Evolutionary conservation across 2,797 vertebrate species (phyloP).

Genomic region (Gadopsis bispinosus): DNA sequence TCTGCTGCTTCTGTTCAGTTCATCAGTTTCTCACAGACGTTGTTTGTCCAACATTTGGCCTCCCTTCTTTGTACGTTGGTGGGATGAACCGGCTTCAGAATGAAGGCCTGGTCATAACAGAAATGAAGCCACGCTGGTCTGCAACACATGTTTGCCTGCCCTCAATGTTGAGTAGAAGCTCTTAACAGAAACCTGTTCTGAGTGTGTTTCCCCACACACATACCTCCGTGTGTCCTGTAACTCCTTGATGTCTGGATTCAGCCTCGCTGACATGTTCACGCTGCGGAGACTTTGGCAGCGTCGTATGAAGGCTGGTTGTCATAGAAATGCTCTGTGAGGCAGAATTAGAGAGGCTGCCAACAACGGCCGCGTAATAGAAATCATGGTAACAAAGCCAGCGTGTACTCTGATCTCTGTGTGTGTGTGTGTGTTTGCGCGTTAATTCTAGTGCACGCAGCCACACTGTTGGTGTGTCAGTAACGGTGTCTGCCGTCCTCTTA

Average conservation of each 20-base stretch:
- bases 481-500: neutral
- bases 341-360: constrained; percentile 31
- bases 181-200: neutral
- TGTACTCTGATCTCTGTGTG: neutral
- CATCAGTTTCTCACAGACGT: no score
- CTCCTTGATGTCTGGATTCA: neutral
- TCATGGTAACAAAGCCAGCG: constrained; percentile 43
- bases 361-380: constrained; percentile 45
- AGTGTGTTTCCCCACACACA: neutral
- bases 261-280: neutral
- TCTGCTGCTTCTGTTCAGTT: no score
- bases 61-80: no score
- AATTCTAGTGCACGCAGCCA: constrained; percentile 16
- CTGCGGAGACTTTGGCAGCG: neutral
- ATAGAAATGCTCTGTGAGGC: constrained; percentile 51
- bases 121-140: no score
- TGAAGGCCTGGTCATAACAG: no score
- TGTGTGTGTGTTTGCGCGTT: neutral
- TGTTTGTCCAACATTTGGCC: no score
- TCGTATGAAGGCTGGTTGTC: constrained; percentile 43
- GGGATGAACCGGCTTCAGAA: no score
- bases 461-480: constrained; percentile 25
- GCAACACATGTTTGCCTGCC: neutral
- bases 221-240: neutral
- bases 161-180: neutral